Evolutionary conservation across 2,113 vertebrate genomes (phyloP).

Genomic region (Apodemus sylvaticus): DNA sequence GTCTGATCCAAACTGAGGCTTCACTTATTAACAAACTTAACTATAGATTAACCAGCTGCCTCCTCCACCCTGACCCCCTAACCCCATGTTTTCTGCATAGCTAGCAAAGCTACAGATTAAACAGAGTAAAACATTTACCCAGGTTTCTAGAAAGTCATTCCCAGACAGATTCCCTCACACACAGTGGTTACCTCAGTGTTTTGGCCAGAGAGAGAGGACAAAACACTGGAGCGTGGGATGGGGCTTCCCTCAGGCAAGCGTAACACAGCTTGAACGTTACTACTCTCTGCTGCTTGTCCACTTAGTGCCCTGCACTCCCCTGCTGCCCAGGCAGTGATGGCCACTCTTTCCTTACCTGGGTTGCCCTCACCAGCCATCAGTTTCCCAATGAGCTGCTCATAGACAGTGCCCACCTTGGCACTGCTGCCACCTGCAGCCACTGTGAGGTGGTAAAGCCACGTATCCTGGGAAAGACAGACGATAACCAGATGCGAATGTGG

Average conservation of each 20-base stretch:
- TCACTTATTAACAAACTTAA: constrained; percentile 52
- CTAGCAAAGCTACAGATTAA: not conserved
- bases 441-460: constrained; percentile 96
- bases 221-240: not conserved
- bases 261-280: not conserved
- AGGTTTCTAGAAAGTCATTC: constrained; percentile 16
- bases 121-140: constrained; percentile 51
- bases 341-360: constrained; percentile 86
- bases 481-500: not conserved
- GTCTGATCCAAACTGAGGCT: not conserved
- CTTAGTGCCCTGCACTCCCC: not conserved
- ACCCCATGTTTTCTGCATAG: not conserved
- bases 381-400: constrained; percentile 95
- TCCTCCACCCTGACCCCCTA: not conserved
- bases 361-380: constrained; percentile 92
- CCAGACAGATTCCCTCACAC: not conserved
- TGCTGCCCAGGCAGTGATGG: not conserved
- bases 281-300: not conserved
- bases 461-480: constrained; percentile 86
- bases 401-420: constrained; percentile 94
- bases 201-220: not conserved
- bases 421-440: constrained; percentile 92
- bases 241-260: not conserved
- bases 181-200: not conserved
- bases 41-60: constrained; percentile 57